Conservation (phyloP, 2,113 vertebrate genomes). For the Papio anubis region DNA sequence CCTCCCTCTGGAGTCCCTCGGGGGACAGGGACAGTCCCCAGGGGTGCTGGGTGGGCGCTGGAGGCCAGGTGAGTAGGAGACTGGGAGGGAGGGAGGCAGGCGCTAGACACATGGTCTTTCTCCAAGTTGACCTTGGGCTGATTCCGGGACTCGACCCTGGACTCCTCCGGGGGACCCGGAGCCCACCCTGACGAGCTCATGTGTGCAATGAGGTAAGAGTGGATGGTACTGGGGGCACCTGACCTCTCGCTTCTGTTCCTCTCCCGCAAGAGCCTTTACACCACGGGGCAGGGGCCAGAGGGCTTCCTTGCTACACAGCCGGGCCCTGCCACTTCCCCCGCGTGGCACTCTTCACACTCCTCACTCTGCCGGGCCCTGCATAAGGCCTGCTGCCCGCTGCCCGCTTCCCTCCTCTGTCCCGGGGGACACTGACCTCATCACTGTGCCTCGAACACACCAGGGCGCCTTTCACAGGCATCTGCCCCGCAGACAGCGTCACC, state of each 20-base stretch:
- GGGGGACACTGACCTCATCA: fast-evolving
- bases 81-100: background rate
- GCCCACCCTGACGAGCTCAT: fast-evolving
- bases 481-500: fast-evolving
- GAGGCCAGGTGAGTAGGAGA: background rate
- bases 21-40: fast-evolving
- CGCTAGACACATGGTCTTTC: fast-evolving
- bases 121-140: background rate
- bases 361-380: fast-evolving
- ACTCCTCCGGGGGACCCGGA: background rate
- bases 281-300: fast-evolving
- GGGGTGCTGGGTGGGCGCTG: fast-evolving
- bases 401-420: background rate
- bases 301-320: fast-evolving
- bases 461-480: background rate
- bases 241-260: background rate
- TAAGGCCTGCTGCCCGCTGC: fast-evolving
- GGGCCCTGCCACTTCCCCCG: fast-evolving
- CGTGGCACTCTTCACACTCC: fast-evolving
- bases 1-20: too few species aligned
- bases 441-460: fast-evolving
- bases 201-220: fast-evolving
- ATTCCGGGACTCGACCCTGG: too few species aligned
- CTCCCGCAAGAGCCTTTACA: background rate
- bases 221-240: fast-evolving